These are phyloP conservation scores for Drosophila sp. DNA, from an alignment of 1,140 invertebrate species.

Conservation along the genomic window DNA sequence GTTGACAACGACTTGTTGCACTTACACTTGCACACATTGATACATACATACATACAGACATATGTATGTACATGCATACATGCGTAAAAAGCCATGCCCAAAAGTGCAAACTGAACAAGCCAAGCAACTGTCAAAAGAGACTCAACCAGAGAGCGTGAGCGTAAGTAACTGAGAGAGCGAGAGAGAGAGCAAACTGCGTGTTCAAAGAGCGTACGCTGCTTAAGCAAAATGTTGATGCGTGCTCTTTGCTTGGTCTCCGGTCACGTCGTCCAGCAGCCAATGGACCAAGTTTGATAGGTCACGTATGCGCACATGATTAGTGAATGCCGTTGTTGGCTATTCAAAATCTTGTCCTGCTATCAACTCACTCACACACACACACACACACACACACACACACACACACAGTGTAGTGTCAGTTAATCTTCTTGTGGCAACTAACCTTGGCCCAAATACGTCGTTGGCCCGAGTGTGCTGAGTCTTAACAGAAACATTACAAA, in stretches of 20 bases:
- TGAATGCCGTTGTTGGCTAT: constrained; percentile 9
- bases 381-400: constrained; percentile 12
- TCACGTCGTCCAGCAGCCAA: constrained; percentile 50
- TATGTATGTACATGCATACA: neutral
- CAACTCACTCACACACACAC: constrained; percentile 32
- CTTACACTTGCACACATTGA: constrained; percentile 45
- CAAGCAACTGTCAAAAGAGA: constrained; percentile 17
- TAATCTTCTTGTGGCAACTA: constrained; percentile 61
- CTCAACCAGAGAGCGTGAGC: constrained; percentile 9
- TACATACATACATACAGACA: neutral
- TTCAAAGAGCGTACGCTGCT: constrained; percentile 12
- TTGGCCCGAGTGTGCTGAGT: constrained; percentile 63
- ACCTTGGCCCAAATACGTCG: constrained; percentile 70
- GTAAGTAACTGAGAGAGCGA: constrained; percentile 5
- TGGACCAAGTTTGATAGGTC: constrained; percentile 55
- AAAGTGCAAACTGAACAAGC: constrained; percentile 33
- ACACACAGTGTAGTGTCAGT: constrained; percentile 27
- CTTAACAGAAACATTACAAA: neutral
- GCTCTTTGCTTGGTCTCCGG: constrained; percentile 43
- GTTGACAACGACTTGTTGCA: constrained; percentile 71
- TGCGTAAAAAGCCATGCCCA: constrained; percentile 44
- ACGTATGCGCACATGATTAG: constrained; percentile 72
- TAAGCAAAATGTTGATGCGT: constrained; percentile 18
- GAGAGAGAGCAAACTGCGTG: constrained; percentile 7
- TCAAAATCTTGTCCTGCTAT: constrained; percentile 69